phyloP scores from a whole-genome alignment of 2,888 invertebrate species.

The Catocala fraxini region DNA sequence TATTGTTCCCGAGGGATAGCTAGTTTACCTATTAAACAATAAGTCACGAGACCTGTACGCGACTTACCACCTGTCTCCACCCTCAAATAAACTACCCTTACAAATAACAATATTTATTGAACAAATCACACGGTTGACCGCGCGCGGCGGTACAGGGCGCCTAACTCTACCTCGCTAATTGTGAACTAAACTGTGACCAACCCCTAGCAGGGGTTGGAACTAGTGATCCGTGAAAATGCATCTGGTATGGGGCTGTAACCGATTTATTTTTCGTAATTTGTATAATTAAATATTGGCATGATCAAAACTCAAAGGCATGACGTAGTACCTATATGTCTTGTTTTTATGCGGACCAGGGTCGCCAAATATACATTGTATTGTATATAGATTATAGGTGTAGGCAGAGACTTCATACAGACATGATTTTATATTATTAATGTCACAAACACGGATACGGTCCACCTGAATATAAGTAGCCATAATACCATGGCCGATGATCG shows the following conservation, averaged over 20 bases:
- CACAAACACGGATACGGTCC: no score
- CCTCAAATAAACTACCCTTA: slow-evolving; percentile 7
- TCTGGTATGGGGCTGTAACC: slow-evolving; percentile 21
- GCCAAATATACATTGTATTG: no score
- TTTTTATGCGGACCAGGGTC: no score
- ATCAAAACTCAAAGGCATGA: no score
- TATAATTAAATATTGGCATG: background rate
- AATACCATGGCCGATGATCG: no score
- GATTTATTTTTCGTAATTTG: slow-evolving; percentile 14
- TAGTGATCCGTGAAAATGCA: slow-evolving; percentile 51
- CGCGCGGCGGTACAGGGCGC: slow-evolving; percentile 8
- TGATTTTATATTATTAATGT: no score
- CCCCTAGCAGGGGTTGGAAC: slow-evolving; percentile 17
- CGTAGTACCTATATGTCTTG: no score
- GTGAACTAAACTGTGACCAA: slow-evolving; percentile 17
- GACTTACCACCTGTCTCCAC: slow-evolving; percentile 12
- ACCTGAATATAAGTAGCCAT: no score
- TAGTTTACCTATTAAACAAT: background rate
- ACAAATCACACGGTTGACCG: slow-evolving; percentile 24
- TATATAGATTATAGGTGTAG: no score
- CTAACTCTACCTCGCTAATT: slow-evolving; percentile 22
- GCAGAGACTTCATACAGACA: no score
- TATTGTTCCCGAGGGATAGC: no score
- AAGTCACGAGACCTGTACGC: background rate
- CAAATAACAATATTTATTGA: slow-evolving; percentile 17